Base-by-base conservation (phyloP, 2,113 vertebrate genomes). In the Pheucticus melanocephalus region DNA sequence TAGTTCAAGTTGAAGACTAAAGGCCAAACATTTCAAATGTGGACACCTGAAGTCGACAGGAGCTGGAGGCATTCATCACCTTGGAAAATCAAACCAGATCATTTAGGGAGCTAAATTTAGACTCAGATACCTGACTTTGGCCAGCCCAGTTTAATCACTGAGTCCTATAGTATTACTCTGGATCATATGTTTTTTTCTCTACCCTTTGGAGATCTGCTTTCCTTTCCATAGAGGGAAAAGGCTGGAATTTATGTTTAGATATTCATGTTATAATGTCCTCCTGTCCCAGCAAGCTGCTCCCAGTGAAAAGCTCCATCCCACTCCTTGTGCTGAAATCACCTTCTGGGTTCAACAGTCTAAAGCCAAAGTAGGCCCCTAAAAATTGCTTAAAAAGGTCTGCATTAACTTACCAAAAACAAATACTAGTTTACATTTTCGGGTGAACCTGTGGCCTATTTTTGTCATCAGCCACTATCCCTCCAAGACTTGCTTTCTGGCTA, bases 11-110 rank as follows among this genome's bases (percentile, higher is more conserved):
- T 95, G 90, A 88, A 95, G 82, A 95, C 76, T 76, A 91, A 96
- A 97, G 95, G 94, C 95, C 94, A 96, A 71, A 90, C 64, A 61
- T 90, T 97, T 97, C 94, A 89, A 88, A 79, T 53, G 33, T 92
- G 91, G 90, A 44, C 51, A 91, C 70, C 86, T 88, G 94, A 96
- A 92, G 90, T 72, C 4, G 64, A 83, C 79, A 69, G 86, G 83
- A 91, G 83, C 81, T 91, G 50, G 72, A 83, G 91, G 82, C 69
- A 61, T 92, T 96, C 82, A 54, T 71, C 65, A 63, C 69, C 50
- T 95, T 76, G 66, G 78, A 94, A 96, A 94, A 94, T 77, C 66
- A 94, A 92, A 80, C 76, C 44, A 75, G 71, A 20, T 84, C 40
- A 42, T 81, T 93, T 83, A 82, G 37, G n/a, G 37, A 86, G 68